Evolutionary conservation across 1,140 invertebrate species (phyloP).

Genomic region (Bathynomus jamesi): DNA sequence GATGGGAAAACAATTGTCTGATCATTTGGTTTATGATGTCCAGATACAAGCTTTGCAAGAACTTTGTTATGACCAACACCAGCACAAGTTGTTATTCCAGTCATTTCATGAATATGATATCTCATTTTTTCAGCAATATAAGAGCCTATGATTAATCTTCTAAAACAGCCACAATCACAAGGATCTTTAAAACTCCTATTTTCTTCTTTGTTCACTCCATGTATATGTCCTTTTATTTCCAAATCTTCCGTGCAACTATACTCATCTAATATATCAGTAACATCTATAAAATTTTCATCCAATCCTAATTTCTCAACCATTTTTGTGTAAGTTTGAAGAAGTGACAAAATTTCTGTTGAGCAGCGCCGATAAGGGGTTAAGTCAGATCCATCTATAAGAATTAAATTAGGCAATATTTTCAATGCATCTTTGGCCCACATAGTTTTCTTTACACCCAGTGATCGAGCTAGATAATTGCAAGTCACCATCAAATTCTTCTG

Average conservation of each 20-base stretch:
- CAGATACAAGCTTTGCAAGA: slow-evolving; percentile 65
- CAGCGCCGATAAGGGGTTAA: slow-evolving; percentile 61
- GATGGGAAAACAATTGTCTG: slow-evolving; percentile 68
- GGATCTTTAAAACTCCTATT: no score
- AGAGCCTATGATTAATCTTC: slow-evolving; percentile 56
- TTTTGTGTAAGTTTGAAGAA: slow-evolving; percentile 58
- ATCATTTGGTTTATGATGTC: slow-evolving; percentile 65
- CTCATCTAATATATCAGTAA: slow-evolving; percentile 57
- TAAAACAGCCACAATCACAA: slow-evolving; percentile 62
- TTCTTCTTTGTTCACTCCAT: no score
- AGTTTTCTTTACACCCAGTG: slow-evolving; percentile 61
- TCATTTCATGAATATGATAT: slow-evolving; percentile 53
- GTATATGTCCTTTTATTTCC: slow-evolving; percentile 35
- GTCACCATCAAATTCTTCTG: slow-evolving; percentile 73
- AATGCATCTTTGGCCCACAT: slow-evolving; percentile 62
- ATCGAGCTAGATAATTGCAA: slow-evolving; percentile 66
- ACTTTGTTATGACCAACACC: slow-evolving; percentile 76
- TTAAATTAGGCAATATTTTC: slow-evolving; percentile 57
- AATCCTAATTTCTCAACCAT: slow-evolving; percentile 67
- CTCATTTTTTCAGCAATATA: slow-evolving; percentile 63
- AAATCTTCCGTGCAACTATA: slow-evolving; percentile 41
- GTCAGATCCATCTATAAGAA: slow-evolving; percentile 65
- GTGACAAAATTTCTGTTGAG: slow-evolving; percentile 58
- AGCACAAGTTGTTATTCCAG: slow-evolving; percentile 67
- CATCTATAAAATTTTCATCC: slow-evolving; percentile 70